Percentiles rank a stretch among this genome's conserved stretches.
Conservation (phyloP, 2,113 vertebrate genomes). For the Urocynchramus pylzowi region DNA sequence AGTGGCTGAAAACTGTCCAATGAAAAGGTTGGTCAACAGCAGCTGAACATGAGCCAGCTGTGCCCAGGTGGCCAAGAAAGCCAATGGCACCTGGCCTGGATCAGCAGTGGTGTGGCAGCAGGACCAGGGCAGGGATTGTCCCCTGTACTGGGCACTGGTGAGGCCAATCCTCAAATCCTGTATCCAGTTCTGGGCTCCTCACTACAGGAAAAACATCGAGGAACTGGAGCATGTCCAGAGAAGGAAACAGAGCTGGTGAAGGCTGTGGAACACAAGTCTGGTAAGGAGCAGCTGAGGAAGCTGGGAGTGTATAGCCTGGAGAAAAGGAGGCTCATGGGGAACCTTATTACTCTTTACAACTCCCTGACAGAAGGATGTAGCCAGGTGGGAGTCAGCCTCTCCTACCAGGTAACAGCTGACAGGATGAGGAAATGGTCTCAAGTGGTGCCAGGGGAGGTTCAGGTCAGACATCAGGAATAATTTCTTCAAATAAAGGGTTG, state of each 20-base stretch:
- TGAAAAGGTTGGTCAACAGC: fast-evolving
- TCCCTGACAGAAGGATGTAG: not conserved
- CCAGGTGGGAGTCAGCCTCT: not conserved
- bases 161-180: fast-evolving
- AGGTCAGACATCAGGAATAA: not conserved
- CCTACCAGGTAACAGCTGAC: not conserved
- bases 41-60: not conserved
- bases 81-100: not conserved
- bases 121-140: fast-evolving
- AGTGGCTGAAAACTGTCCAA: not conserved
- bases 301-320: not conserved
- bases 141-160: not conserved
- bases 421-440: not conserved
- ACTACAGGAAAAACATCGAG: fast-evolving
- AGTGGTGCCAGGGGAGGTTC: not conserved
- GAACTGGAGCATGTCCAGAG: fast-evolving
- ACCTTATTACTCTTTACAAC: not conserved
- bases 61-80: not conserved
- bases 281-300: not conserved
- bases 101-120: not conserved
- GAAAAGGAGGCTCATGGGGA: not conserved
- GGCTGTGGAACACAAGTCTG: not conserved
- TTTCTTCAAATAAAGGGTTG: not conserved
- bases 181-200: fast-evolving
- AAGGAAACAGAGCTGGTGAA: not conserved